These are phyloP conservation scores for Chauna torquata DNA, from an alignment of 2,113 vertebrate genomes.

Conservation along the genomic window DNA sequence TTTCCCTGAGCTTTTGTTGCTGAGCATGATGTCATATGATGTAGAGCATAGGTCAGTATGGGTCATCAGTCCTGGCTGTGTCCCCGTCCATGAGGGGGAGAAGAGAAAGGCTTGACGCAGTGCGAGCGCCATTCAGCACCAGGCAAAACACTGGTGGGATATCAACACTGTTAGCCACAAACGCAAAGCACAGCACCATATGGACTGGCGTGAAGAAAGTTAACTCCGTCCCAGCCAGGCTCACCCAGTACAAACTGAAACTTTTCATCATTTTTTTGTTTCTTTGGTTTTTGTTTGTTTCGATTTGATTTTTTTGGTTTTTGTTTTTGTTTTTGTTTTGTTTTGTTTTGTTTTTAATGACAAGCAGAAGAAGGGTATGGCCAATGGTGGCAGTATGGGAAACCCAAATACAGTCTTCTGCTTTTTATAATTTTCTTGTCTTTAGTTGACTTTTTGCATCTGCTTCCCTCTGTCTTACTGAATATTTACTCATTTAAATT, in stretches of 20 bases:
- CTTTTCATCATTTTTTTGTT: background rate
- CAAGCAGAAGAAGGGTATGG: background rate
- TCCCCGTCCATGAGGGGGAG: too few species aligned
- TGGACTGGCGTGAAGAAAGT: background rate
- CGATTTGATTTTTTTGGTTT: background rate
- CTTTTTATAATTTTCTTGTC: background rate
- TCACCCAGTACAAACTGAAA: background rate
- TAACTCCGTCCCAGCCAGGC: background rate
- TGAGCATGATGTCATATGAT: background rate
- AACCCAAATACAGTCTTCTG: background rate
- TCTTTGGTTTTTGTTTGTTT: background rate
- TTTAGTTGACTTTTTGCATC: background rate
- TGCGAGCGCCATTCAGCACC: background rate
- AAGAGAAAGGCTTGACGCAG: background rate
- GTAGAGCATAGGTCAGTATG: background rate
- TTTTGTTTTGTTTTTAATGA: too few species aligned
- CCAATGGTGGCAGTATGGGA: background rate
- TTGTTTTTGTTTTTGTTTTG: background rate
- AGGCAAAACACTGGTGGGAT: background rate
- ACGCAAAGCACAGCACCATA: background rate
- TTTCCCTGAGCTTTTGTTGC: background rate
- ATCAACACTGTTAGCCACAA: background rate
- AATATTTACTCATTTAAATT: background rate
- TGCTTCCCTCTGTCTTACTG: background rate
- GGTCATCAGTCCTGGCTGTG: background rate